These are phyloP conservation scores for Nothoprocta pentlandii DNA, from an alignment of 2,113 vertebrate genomes.

Conservation along the genomic window DNA sequence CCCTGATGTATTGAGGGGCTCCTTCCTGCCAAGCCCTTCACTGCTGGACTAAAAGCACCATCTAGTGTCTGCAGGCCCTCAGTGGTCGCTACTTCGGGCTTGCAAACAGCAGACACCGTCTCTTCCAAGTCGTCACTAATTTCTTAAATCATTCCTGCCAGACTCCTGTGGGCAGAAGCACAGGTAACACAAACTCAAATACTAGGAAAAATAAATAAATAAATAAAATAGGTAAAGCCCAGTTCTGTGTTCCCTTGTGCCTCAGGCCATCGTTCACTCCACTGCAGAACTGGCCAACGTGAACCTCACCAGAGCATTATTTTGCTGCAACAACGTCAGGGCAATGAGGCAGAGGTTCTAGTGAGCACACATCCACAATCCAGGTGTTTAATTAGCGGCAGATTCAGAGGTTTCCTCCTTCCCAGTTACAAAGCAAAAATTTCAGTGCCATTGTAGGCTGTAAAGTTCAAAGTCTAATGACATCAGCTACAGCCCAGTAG, in stretches of 20 bases:
- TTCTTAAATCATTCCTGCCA: background rate
- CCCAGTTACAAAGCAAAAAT: background rate
- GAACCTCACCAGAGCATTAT: background rate
- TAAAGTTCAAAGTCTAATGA: background rate
- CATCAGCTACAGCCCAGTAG: background rate
- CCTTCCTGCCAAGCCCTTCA: background rate
- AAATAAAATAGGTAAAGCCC: background rate
- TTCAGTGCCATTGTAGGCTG: background rate
- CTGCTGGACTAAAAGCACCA: background rate
- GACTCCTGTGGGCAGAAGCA: too few species aligned
- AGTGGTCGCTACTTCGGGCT: accelerated
- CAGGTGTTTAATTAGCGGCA: background rate
- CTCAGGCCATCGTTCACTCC: too few species aligned
- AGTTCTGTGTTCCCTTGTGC: background rate
- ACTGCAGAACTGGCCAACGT: background rate
- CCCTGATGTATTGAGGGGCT: background rate
- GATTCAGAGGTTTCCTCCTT: background rate
- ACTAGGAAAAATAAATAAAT: background rate
- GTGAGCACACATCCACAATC: background rate
- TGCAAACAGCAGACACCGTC: background rate
- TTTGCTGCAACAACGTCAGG: background rate
- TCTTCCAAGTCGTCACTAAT: background rate
- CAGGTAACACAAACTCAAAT: background rate
- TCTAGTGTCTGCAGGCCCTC: background rate
- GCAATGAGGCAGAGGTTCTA: background rate